These are phyloP conservation scores for Nestor notabilis DNA, from an alignment of 2,113 vertebrate species.

Conservation along the genomic window DNA sequence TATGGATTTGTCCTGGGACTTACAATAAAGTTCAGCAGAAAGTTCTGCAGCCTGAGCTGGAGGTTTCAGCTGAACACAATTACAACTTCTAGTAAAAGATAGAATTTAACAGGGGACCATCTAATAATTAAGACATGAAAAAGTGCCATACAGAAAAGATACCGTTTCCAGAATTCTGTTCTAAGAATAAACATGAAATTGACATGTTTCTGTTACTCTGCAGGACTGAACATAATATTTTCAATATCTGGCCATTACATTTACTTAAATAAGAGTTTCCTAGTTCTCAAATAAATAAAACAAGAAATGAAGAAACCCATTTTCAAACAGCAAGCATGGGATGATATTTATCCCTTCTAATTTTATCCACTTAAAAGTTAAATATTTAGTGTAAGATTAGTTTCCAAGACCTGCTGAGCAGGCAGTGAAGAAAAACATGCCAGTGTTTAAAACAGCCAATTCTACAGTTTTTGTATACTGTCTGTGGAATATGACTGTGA, in stretches of 20 bases:
- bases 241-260: neutral
- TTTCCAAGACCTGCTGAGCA: neutral
- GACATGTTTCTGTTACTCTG: neutral
- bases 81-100: neutral
- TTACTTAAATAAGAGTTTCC: neutral
- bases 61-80: neutral
- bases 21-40: neutral
- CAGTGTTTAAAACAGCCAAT: neutral
- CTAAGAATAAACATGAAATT: neutral
- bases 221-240: neutral
- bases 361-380: neutral
- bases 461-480: neutral
- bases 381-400: neutral
- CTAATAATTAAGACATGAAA: neutral
- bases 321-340: neutral
- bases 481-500: neutral
- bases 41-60: neutral
- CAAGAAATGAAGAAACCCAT: neutral
- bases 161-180: neutral
- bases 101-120: neutral
- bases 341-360: neutral
- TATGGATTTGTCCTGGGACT: neutral
- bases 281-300: neutral
- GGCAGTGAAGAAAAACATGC: neutral
- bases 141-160: neutral